Conservation (phyloP, 37 sponge, comb jelly and placozoan species). For the Oopsacas minuta region DNA sequence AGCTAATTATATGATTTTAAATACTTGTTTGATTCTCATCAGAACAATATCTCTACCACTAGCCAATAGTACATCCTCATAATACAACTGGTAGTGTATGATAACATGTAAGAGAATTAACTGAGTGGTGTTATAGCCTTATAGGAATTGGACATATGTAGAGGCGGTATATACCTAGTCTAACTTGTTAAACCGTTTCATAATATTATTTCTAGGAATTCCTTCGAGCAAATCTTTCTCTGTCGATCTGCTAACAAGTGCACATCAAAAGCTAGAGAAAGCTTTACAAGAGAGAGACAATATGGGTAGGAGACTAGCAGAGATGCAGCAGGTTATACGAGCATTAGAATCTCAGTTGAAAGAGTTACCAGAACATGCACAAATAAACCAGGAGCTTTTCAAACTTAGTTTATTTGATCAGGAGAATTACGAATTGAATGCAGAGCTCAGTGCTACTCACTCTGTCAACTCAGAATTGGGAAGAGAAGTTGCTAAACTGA, state of each 20-base stretch:
- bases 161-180: too few species aligned
- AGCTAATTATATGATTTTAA: too few species aligned
- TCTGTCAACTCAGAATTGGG: neutral
- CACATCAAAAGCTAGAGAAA: neutral
- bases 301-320: conserved; percentile 6
- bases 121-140: too few species aligned
- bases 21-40: too few species aligned
- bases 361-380: conserved; percentile 27
- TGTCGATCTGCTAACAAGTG: conserved; percentile 19
- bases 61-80: too few species aligned
- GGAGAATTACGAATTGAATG: neutral
- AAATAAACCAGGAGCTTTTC: conserved; percentile 44
- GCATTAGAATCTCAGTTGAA: conserved; percentile 39
- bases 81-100: too few species aligned
- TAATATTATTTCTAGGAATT: too few species aligned
- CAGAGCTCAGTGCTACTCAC: neutral
- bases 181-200: too few species aligned
- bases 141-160: too few species aligned
- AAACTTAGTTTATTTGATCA: neutral
- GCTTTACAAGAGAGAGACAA: neutral
- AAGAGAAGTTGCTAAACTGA: neutral
- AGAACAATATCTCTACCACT: too few species aligned
- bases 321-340: conserved; percentile 29
- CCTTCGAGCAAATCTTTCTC: neutral
- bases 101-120: too few species aligned